Evolutionary conservation across 2,797 vertebrate species (phyloP).

Genomic region (Alfaro cultratus): DNA sequence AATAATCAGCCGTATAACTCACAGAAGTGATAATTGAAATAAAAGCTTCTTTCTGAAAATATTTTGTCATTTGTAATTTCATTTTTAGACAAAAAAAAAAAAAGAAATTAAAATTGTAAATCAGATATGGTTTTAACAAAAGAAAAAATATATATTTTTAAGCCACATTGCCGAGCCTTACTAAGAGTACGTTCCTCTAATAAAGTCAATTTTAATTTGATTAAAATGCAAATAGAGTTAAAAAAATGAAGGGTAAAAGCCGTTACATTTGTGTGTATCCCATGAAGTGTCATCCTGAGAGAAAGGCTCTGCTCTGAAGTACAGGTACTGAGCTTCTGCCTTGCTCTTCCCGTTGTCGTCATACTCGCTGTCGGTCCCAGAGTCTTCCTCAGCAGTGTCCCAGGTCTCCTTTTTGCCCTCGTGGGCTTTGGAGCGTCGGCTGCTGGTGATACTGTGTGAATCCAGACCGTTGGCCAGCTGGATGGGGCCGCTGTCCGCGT

Average conservation of each 20-base stretch:
- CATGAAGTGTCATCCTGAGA: conserved; percentile 84
- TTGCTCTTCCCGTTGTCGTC: conserved; percentile 96
- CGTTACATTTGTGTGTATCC: conserved; percentile 92
- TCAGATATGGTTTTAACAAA: too few species aligned
- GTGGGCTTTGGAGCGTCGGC: conserved; percentile 95
- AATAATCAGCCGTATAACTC: too few species aligned
- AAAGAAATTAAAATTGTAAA: too few species aligned
- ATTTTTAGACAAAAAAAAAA: too few species aligned
- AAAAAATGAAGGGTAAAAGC: not conserved
- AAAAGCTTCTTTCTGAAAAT: too few species aligned
- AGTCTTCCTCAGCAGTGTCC: conserved; percentile 98
- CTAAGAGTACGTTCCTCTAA: not conserved
- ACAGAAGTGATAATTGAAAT: too few species aligned
- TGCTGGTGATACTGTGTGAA: conserved; percentile 98
- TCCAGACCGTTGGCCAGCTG: conserved; percentile 96
- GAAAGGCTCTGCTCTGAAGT: conserved; percentile 91
- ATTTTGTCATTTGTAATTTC: too few species aligned
- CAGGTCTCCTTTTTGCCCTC: conserved; percentile 98
- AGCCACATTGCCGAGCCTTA: too few species aligned
- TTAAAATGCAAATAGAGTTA: not conserved
- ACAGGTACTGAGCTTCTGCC: conserved; percentile 89
- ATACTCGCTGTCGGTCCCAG: conserved; percentile 97
- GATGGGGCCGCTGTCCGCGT: conserved; percentile 90
- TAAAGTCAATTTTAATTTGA: not conserved
- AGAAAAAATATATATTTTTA: too few species aligned